phyloP scores from a whole-genome alignment of 2,797 vertebrate species.

The Sebastes wilsoni region DNA sequence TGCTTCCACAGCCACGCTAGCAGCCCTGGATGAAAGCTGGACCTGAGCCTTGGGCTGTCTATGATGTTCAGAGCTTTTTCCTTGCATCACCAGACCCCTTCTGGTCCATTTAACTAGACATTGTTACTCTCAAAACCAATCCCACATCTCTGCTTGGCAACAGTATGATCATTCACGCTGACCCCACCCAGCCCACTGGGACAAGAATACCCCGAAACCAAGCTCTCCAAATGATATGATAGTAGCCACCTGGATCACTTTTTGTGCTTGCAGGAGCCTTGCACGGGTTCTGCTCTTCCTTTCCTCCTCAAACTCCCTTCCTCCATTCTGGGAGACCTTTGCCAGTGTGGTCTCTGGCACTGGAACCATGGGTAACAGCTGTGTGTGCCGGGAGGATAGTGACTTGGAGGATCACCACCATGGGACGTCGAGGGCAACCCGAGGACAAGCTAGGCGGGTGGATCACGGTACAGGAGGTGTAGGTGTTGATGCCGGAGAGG shows the following conservation, averaged over 20 bases:
- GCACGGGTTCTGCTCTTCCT: constrained; percentile 89
- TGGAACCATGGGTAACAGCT: constrained; percentile 95
- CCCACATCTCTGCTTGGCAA: constrained; percentile 30
- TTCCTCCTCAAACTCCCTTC: constrained; percentile 78
- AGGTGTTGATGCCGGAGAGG: constrained; percentile 78
- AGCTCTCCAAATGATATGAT: constrained; percentile 99
- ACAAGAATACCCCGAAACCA: constrained; percentile 78
- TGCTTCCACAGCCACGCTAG: constrained; percentile 39
- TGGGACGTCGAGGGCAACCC: constrained; percentile 72
- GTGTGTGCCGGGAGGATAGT: constrained; percentile 96
- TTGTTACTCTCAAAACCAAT: constrained; percentile 9
- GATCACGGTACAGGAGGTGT: constrained; percentile 75
- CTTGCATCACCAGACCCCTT: constrained; percentile 28
- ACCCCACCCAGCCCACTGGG: constrained; percentile 72
- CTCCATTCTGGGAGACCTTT: constrained; percentile 81
- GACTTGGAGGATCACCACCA: constrained; percentile 89
- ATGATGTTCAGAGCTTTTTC: constrained; percentile 41
- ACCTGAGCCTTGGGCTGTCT: constrained; percentile 14
- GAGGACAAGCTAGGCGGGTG: constrained; percentile 81
- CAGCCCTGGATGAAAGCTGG: constrained; percentile 36
- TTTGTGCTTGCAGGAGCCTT: constrained; percentile 97
- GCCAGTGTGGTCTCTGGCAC: constrained; percentile 71
- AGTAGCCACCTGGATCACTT: constrained; percentile 95
- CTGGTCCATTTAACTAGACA: constrained; percentile 14
- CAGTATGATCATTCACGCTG: constrained; percentile 77